Percentiles rank a stretch among this genome's conserved stretches.
These are phyloP conservation scores for Heteropelma amictum DNA, from an alignment of 2,888 invertebrate species.

Conservation along the genomic window DNA sequence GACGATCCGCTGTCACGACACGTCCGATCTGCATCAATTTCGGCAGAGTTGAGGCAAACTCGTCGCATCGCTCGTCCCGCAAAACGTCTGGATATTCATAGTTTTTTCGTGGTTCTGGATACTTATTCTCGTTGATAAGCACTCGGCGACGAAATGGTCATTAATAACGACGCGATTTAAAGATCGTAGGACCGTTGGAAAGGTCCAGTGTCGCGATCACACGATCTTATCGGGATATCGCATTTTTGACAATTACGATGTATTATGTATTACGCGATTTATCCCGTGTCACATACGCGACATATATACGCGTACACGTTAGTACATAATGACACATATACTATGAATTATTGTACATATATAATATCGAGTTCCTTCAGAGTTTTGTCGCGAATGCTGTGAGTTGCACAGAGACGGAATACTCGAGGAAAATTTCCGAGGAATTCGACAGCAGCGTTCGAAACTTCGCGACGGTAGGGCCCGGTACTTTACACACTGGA, in stretches of 20 bases:
- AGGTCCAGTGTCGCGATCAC: slow-evolving; percentile 21
- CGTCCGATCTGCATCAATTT: slow-evolving; percentile 24
- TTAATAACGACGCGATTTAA: background rate
- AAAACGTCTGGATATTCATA: slow-evolving; percentile 15
- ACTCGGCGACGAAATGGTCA: background rate
- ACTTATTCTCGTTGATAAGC: background rate
- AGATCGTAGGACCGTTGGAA: slow-evolving; percentile 13
- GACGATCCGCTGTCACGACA: slow-evolving; percentile 7
- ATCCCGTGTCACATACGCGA: slow-evolving; percentile 31
- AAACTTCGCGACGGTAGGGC: no score
- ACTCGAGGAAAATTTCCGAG: no score
- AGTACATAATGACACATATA: no score
- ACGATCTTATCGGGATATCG: slow-evolving; percentile 36
- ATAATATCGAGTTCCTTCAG: no score
- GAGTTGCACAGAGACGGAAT: no score
- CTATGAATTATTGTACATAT: no score
- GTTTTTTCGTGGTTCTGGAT: slow-evolving; percentile 22
- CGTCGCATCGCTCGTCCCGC: slow-evolving; percentile 5
- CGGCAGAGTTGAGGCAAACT: slow-evolving; percentile 17
- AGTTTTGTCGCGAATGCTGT: no score
- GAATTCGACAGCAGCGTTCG: no score
- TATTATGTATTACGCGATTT: slow-evolving; percentile 51
- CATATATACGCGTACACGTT: no score
- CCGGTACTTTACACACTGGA: no score
- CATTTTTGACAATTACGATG: slow-evolving; percentile 50